Conservation (phyloP, 2,113 vertebrate genomes). For the Ibidorhyncha struthersii region DNA sequence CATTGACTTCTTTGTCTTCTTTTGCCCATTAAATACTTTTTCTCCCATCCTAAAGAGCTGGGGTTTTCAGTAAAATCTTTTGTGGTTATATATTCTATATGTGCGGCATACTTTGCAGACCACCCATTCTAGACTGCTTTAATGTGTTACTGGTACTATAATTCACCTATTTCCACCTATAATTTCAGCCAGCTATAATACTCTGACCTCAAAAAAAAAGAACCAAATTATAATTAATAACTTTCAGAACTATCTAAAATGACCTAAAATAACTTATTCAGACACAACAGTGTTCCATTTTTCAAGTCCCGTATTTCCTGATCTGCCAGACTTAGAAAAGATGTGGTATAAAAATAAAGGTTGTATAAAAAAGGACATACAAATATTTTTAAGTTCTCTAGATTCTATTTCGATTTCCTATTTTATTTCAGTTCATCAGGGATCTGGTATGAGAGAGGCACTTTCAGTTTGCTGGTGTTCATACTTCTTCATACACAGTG, state of each 20-base stretch:
- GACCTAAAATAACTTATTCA: background rate
- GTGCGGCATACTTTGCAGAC: background rate
- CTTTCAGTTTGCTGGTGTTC: background rate
- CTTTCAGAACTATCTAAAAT: background rate
- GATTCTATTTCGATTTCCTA: background rate
- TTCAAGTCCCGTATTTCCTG: background rate
- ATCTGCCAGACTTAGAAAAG: background rate
- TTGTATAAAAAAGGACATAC: background rate
- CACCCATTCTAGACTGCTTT: background rate
- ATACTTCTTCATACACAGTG: rapidly evolving
- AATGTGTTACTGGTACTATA: too few relatives aligned
- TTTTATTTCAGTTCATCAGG: background rate
- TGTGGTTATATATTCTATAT: background rate
- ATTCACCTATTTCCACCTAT: background rate
- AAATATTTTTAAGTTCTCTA: background rate
- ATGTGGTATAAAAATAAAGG: background rate
- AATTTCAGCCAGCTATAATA: background rate
- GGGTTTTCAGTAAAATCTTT: background rate
- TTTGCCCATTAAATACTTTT: background rate
- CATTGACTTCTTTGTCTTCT: background rate
- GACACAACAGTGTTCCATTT: background rate
- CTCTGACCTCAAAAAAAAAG: background rate
- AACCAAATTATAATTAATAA: background rate
- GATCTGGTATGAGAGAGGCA: background rate
- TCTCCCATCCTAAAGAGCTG: background rate